Evolutionary conservation across 1,140 invertebrate genomes (phyloP), one percentile per base, ranked within the genome.

Genomic region (Zelostemma sp.): DNA sequence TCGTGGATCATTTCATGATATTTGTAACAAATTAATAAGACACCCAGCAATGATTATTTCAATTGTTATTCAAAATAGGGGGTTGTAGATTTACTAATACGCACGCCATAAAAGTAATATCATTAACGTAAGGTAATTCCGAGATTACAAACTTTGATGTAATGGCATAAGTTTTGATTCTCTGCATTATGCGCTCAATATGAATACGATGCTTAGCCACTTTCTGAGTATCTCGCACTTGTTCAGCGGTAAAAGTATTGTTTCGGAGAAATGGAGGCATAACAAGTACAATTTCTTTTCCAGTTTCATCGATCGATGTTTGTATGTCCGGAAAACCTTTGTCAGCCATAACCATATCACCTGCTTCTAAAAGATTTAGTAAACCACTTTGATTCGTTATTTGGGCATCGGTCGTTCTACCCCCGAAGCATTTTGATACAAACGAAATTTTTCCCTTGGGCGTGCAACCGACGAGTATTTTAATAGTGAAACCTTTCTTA

Each of bases 271-370:
- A 75, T 40, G 77, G 76, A 31, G 74, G 77, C 72, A 80, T 79
- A 6, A 80, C 71, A 12, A 81, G 12, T 1, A 69, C 18, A 1
- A 53, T 58, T 58, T 57, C 45, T 18, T 56, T 56, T 18, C 43
- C 33, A n/a, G 33, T 17, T 46, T 66, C 5, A 28, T 25, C 21
- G 31, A 40, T 19, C 12, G 16, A 9, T 14, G 47, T 17, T 43
- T 14, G 4, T 15, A 72, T 68, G 17, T 38, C 4, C 11, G 54
- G 55, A 31, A 83, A 82, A n/a, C 78, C 78, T 62, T 78, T 73
- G 54, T 80, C 79, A 25, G 78, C 80, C 38, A 84, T 58, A 16
- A 84, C 60, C 18, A 71, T 17, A 72, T 83, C 81, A 50, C 71
- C 74, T n/a, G 57, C 45, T 55, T 81, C 72, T 0, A 82, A 33